A percentile compares a stretch with the other conserved stretches of the same genome.
Evolutionary conservation across 2,888 invertebrate genomes (phyloP).

Genomic region (Drosophila mercatorum): DNA sequence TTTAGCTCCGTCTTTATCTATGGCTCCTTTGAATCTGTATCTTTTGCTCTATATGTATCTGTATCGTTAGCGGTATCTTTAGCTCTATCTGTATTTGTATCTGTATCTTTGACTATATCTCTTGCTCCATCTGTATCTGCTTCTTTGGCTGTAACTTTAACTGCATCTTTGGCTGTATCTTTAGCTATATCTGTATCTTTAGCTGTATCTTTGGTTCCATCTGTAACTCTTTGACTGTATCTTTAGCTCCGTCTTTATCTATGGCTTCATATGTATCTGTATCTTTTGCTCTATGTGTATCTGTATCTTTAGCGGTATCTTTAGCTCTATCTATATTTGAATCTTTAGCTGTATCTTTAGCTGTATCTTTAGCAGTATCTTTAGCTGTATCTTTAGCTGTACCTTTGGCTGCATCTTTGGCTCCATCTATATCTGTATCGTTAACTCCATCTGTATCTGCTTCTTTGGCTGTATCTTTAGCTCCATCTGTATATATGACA

Average conservation of each 20-base stretch:
- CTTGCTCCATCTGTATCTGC: not conserved
- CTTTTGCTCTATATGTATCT: conserved; percentile 21
- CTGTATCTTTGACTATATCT: conserved; percentile 13
- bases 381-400: no score
- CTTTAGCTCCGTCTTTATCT: not conserved
- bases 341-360: no score
- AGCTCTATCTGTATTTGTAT: conserved; percentile 14
- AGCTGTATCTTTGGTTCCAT: conserved; percentile 11
- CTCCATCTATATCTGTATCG: no score
- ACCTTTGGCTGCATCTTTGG: no score
- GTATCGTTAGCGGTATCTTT: not conserved
- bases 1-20: conserved; percentile 22
- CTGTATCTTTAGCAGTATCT: no score
- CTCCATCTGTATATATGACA: not conserved
- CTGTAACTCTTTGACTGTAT: conserved; percentile 29
- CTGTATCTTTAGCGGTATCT: no score
- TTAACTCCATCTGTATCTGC: no score
- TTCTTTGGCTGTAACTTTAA: no score
- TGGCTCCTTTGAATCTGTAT: conserved; percentile 17
- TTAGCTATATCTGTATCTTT: conserved; percentile 27
- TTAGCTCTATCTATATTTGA: no score
- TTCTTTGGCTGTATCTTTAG: no score
- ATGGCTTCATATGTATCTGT: conserved; percentile 14
- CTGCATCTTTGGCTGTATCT: conserved; percentile 35
- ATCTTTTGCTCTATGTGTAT: not conserved